Base-by-base conservation (phyloP, 2,888 invertebrate genomes). In the Sialis fuliginosa region DNA sequence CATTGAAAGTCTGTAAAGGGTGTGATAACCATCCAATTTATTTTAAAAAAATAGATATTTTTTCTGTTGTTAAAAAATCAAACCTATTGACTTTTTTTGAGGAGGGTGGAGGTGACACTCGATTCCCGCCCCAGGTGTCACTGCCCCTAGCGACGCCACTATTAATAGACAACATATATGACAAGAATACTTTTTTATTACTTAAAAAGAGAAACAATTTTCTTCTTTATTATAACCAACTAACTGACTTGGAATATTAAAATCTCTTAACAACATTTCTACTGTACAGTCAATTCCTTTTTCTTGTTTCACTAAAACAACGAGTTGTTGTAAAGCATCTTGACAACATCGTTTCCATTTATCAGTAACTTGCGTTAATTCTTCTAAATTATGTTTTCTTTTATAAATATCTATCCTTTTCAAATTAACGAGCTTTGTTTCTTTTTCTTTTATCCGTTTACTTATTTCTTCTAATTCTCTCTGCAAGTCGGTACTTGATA, bases 281-380 rank as follows among this genome's bases (percentile, higher is more conserved):
- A 71, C 70, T 39, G 63, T 65, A 62, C 69, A 64, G 46, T 63
- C 59, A 30, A 67, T 66, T 0, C 64, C 63, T 49, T 62, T 61
- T 47, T 66, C 67, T 1, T 55, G 60, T 49, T 63, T 64, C 62
- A 71, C 67, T 35, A 68, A 51, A 39, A 66, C 66, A 55, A 70
- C 62, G 5, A 72, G 58, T 46, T 71, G 66, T 49, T 62, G 61
- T 9, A 74, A 54, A 1, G 71, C 72, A 53, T 65, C 64, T 51
- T 72, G 70, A 49, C 72, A 73, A 5, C 69, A 71, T 45, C 60
- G 65, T 52, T 69, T 67, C 74, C 74, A 74, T 54, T 66, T 72
- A 51, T 65, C 65, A 35, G 72, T 71, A 32, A 68, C 57, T 39
- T 50, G 57, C 48, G 65, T 57, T 6, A 74, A 53, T 55, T 72